Base-by-base conservation (phyloP, 2,797 vertebrate species). In the Zenarchopterus dispar region DNA sequence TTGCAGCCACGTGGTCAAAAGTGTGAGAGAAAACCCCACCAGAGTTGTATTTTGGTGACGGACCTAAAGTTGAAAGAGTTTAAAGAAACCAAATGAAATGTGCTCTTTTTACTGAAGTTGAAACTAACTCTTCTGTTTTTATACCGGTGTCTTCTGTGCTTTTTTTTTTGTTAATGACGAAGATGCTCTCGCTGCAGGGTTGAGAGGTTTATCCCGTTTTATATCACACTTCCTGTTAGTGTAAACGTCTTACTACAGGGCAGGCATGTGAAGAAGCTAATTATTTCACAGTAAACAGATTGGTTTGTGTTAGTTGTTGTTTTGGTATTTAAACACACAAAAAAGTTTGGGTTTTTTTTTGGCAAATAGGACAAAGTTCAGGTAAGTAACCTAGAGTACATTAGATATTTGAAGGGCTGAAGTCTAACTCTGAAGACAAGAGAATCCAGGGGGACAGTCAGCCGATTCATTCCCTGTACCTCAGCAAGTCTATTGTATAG, bases 201-300 rank as follows among this genome's bases (percentile, higher is more conserved):
- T 24, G 8, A n/a, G 36, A 24, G 8, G 39, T 42, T 16, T 42
- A 21, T 42, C 24, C 33, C 41, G 53, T 15, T 16, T 42, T 23
- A 24, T 54, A 10, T 42, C 22, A n/a, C 7, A 41, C 39, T n/a
- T 42, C 36, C 36, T 55, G 53, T 55, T 55, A 17, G 21, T n/a
- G 17, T 42, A 7, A 41, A 9, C 52, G 23, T 19, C 9, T n/a
- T 7, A 17, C 16, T 17, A 16, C 9, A 33, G 19, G 5, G 18
- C 31, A 21, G 16, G 8, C 49, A 28, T 31, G 26, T 31, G 23
- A 19, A 19, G 28, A 33, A 8, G 9, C 49, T 17, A 31, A 18
- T 18, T 18, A 31, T 3, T 31, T 6, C 26, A 51, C 8, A 19
- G 26, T n/a, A 51, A 52, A 52, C 50, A 36, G 8, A 36, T 2